These are phyloP conservation scores for Tillus elongatus DNA, from an alignment of 2,888 invertebrate genomes.

Conservation along the genomic window DNA sequence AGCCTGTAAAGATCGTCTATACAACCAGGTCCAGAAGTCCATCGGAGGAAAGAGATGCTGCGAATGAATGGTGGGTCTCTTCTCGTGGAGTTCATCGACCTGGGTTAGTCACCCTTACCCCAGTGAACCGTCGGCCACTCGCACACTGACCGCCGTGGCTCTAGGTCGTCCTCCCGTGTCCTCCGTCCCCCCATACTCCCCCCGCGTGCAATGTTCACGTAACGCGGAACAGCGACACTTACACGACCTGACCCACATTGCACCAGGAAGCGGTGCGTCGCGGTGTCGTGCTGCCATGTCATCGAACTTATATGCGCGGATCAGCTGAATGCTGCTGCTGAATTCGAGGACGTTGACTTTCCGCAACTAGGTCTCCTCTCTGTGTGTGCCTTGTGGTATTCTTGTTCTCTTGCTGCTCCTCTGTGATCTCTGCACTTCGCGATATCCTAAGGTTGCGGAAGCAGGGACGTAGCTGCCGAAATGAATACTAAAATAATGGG, in stretches of 20 bases:
- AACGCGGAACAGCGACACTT: conserved; percentile 34
- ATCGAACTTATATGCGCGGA: conserved; percentile 21
- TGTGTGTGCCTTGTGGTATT: no score
- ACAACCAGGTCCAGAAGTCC: no score
- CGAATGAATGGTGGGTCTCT: no score
- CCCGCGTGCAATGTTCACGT: conserved; percentile 16
- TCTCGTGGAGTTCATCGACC: conserved; percentile 30
- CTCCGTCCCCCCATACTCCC: conserved; percentile 23
- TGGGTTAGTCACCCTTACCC: conserved; percentile 2
- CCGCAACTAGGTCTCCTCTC: conserved; percentile 15
- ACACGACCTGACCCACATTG: conserved; percentile 35
- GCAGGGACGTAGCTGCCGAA: no score
- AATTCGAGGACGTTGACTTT: conserved; percentile 33
- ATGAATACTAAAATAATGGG: no score
- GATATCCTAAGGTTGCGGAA: no score
- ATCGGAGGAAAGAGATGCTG: no score
- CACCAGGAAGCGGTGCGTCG: conserved; percentile 37
- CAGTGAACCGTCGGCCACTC: conserved; percentile 36
- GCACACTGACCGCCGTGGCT: conserved; percentile 42
- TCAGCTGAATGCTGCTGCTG: conserved; percentile 35
- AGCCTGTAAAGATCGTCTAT: no score
- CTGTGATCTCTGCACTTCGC: no score
- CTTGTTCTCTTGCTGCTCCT: no score
- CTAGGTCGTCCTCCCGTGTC: conserved; percentile 32
- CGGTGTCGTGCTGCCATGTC: conserved; percentile 29